Conservation (phyloP, 1,140 invertebrate species). For the Heliconius hewitsoni region DNA sequence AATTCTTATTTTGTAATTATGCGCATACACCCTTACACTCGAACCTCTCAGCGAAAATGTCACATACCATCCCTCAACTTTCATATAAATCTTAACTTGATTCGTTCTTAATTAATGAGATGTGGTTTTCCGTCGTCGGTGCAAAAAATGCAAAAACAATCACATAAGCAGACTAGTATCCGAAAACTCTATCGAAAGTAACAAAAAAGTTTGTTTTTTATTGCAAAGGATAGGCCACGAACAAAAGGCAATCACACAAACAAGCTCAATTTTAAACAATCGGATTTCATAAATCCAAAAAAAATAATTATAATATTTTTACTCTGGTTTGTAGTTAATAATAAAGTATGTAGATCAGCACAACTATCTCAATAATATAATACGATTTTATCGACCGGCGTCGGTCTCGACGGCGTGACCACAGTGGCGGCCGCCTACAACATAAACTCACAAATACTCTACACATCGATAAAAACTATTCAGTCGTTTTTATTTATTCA, state of each 20-base stretch:
- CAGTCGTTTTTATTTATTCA: slow-evolving; percentile 80
- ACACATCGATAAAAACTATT: slow-evolving; percentile 79
- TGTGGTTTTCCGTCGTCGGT: slow-evolving; percentile 71
- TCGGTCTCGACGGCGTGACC: slow-evolving; percentile 57
- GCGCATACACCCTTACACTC: slow-evolving; percentile 57
- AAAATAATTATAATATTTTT: slow-evolving; percentile 55
- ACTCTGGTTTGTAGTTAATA: slow-evolving; percentile 41
- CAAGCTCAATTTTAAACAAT: slow-evolving; percentile 67
- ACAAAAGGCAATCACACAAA: slow-evolving; percentile 69
- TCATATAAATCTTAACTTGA: slow-evolving; percentile 65
- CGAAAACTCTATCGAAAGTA: slow-evolving; percentile 74
- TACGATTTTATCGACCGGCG: slow-evolving; percentile 76
- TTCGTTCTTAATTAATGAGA: slow-evolving; percentile 76
- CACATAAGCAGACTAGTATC: slow-evolving; percentile 80
- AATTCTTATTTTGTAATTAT: slow-evolving; percentile 53
- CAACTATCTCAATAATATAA: slow-evolving; percentile 75
- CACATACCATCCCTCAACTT: slow-evolving; percentile 72
- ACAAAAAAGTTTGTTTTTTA: slow-evolving; percentile 54
- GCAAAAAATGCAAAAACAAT: slow-evolving; percentile 77
- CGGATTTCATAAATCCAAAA: slow-evolving; percentile 78
- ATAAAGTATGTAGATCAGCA: slow-evolving; percentile 70
- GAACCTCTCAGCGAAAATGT: slow-evolving; percentile 70
- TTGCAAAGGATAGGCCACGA: slow-evolving; percentile 74
- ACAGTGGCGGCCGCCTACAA: slow-evolving; percentile 43
- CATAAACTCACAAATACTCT: slow-evolving; percentile 78